Conservation (phyloP, 2,113 vertebrate genomes). For the Castor canadensis region DNA sequence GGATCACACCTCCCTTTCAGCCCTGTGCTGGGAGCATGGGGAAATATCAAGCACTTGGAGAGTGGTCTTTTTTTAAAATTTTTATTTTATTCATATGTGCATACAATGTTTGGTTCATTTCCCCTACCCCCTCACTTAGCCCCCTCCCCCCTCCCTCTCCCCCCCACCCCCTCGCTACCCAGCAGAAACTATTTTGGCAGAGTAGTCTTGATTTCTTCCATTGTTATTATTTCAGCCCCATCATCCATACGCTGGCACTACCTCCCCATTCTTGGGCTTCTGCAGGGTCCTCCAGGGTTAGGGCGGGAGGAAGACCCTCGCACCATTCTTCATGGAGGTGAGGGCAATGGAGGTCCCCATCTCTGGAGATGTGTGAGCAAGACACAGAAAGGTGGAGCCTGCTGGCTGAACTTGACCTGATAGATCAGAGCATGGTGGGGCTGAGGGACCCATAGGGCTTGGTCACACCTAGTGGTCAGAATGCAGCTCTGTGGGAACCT, state of each 20-base stretch:
- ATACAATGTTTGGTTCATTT: too few relatives aligned
- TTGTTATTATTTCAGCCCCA: too few relatives aligned
- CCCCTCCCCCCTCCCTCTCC: too few relatives aligned
- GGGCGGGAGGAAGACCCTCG: background rate
- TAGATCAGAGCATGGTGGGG: background rate
- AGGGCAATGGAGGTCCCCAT: background rate
- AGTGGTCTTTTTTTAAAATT: too few relatives aligned
- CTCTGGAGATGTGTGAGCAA: background rate
- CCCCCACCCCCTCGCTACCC: too few relatives aligned
- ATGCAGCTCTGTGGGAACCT: background rate
- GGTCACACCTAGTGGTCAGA: background rate
- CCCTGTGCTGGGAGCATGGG: background rate
- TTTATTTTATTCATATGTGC: too few relatives aligned
- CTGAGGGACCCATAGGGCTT: background rate
- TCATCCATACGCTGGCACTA: too few relatives aligned
- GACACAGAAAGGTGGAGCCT: background rate
- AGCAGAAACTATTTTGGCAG: background rate
- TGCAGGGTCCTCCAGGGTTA: background rate
- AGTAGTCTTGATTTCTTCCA: background rate
- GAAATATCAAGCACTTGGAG: background rate
- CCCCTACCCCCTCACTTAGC: too few relatives aligned
- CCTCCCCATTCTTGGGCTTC: background rate
- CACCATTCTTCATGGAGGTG: background rate
- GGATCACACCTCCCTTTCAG: fast-evolving
- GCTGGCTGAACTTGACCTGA: background rate